A percentile compares a stretch with the other conserved stretches of the same genome.
Conservation (phyloP, 2,888 invertebrate genomes). For the Polydesmus complanatus region DNA sequence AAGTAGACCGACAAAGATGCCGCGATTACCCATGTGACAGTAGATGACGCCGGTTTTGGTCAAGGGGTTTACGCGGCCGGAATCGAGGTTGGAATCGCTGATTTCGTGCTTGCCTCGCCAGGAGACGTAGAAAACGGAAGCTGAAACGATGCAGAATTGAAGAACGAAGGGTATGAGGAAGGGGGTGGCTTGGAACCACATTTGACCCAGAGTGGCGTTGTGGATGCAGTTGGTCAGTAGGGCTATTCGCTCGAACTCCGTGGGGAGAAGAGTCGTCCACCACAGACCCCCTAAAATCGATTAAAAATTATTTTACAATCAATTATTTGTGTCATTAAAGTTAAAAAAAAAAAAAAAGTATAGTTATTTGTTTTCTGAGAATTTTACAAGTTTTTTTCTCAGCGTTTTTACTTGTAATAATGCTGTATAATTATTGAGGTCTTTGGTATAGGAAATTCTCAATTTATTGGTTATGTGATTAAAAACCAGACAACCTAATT, state of each 20-base stretch:
- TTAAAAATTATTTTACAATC: no score
- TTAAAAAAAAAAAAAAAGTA: no score
- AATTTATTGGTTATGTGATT: no score
- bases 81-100: neutral
- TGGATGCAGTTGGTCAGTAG: slow-evolving; percentile 40
- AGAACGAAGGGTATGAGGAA: slow-evolving; percentile 41
- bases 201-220: slow-evolving; percentile 40
- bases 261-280: slow-evolving; percentile 19
- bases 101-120: slow-evolving; percentile 37
- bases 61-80: neutral
- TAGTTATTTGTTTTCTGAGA: no score
- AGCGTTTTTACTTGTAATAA: no score
- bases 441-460: no score
- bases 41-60: slow-evolving; percentile 20
- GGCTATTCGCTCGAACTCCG: slow-evolving; percentile 38
- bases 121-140: slow-evolving; percentile 42
- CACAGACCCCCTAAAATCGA: slow-evolving; percentile 12
- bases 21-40: slow-evolving; percentile 38
- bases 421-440: no score
- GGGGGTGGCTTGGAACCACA: slow-evolving; percentile 42
- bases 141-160: slow-evolving; percentile 38
- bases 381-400: no score
- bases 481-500: no score
- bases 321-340: no score
- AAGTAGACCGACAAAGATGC: slow-evolving; percentile 34